Evolutionary conservation across 2,113 vertebrate genomes (phyloP), one percentile per base, ranked within the genome.

Genomic region (Malurus alboscapulatus): DNA sequence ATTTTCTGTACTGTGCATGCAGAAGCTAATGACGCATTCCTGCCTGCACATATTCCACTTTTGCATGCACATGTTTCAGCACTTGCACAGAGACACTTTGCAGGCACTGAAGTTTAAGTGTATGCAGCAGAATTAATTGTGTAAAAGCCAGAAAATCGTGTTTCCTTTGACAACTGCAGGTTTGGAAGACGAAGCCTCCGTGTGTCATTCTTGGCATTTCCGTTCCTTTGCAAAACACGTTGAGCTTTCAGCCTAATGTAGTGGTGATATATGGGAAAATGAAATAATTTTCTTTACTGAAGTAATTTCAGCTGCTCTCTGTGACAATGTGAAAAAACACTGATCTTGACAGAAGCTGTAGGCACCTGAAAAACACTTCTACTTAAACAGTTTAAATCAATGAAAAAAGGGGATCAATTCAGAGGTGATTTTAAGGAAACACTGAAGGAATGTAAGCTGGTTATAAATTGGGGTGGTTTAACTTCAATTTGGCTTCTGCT

Each of bases 231-330:
- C 48, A 68, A 81, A 91, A 77, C 14, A 27, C 8, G 2, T 38
- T 77, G 78, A 73, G 75, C 44, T 95, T 88, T 90, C 84, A 94
- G 25, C 44, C 27, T 75, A 88, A 74, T 57, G 16, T 87, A 68
- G 71, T 68, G 32, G 25, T 66, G 65, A 80, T 88, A 42, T 75
- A 65, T 65, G 32, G 65, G 68, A 85, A 94, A 94, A 92, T 59
- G 7, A 82, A 89, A 79, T 79, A 32, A 58, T 85, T 79, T 65
- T 71, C 14, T 89, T 74, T 88, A 71, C 75, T 51, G 47, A 59
- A 88, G 77, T 57, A 67, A 63, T 90, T 95, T 77, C 44, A 63
- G 59, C 72, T 88, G 36, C 44, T 83, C 27, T 77, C 24, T 48
- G 29, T 6, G 54, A 40, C 17, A 27, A 29, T 30, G 10, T 69